Conservation (phyloP, 2,888 invertebrate genomes). For the Apamea monoglypha region DNA sequence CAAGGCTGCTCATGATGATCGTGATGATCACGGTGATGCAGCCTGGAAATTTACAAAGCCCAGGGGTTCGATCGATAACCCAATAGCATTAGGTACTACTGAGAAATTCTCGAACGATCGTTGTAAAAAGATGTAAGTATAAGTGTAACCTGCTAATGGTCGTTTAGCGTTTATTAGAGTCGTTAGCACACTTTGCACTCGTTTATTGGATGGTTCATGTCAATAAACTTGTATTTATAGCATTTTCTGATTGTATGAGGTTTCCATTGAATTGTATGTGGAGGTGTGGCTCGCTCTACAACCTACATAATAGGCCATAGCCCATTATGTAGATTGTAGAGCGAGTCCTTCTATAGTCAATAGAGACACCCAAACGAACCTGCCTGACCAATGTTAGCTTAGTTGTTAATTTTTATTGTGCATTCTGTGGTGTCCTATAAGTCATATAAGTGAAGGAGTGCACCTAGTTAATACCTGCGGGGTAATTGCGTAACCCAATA, state of each 20-base stretch:
- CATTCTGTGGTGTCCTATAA: no score
- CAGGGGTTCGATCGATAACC: not conserved
- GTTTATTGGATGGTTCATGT: constrained; percentile 7
- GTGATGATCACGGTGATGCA: no score
- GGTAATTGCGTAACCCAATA: no score
- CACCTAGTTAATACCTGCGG: no score
- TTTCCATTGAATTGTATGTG: not conserved
- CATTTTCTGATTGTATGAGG: not conserved
- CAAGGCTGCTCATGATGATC: not conserved
- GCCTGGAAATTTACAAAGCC: not conserved
- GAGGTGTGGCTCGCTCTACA: not conserved
- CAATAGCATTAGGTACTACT: not conserved
- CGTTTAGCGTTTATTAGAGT: constrained; percentile 18
- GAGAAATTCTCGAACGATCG: constrained; percentile 24
- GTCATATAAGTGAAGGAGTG: no score
- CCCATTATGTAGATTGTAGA: no score
- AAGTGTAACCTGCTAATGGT: constrained; percentile 1
- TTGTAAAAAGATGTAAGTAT: not conserved
- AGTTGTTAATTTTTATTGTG: no score
- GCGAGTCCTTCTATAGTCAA: no score
- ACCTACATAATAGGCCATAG: no score
- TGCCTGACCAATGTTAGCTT: not conserved
- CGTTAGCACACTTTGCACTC: constrained; percentile 39
- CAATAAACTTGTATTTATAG: constrained; percentile 8
- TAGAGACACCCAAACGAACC: no score